Percentiles rank a stretch among this genome's conserved stretches.
Evolutionary conservation across 2,797 vertebrate species (phyloP).

Genomic region (Thripadectes ignobilis): DNA sequence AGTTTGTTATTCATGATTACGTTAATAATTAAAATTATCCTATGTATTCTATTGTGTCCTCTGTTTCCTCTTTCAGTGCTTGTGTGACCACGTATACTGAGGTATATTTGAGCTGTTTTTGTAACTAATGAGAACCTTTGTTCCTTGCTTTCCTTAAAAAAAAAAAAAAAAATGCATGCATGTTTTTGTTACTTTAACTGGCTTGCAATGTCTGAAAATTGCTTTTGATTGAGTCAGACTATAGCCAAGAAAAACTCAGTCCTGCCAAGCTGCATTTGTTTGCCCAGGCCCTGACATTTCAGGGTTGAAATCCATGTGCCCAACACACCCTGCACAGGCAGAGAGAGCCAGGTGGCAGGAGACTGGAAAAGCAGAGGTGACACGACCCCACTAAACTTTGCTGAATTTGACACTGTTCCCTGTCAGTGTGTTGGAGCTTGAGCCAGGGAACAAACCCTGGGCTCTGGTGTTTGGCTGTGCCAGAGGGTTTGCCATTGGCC

Average conservation of each 20-base stretch:
- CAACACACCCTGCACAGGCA: accelerated
- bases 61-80: background rate
- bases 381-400: background rate
- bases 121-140: background rate
- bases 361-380: background rate
- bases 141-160: background rate
- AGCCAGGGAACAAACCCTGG: accelerated
- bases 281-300: background rate
- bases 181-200: slow-evolving; percentile 20
- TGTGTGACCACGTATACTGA: background rate
- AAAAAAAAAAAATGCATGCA: background rate
- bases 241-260: background rate
- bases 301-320: background rate
- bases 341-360: background rate
- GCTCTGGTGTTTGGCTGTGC: background rate
- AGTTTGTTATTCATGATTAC: background rate
- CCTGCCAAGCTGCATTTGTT: background rate
- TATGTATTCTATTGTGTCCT: background rate
- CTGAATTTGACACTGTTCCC: background rate
- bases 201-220: background rate
- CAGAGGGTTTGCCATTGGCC: background rate
- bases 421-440: background rate
- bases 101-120: background rate
- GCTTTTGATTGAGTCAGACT: background rate
- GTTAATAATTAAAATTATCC: slow-evolving; percentile 26